These are phyloP conservation scores for Gnathonemus echidnorhynchus DNA, from an alignment of 2,113 vertebrate species.

Conservation along the genomic window DNA sequence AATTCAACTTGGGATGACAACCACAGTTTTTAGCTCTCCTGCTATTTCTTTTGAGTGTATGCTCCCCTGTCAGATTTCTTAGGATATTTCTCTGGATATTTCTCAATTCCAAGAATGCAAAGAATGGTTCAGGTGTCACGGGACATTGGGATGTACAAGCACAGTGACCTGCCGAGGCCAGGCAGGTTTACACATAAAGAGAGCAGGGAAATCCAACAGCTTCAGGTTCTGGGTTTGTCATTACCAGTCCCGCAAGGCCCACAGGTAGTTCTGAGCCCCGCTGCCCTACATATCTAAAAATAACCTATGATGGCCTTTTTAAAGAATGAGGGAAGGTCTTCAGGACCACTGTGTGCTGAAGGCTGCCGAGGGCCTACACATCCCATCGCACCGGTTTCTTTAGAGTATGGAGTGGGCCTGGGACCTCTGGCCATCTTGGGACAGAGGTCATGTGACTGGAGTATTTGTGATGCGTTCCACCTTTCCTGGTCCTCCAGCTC, in stretches of 20 bases:
- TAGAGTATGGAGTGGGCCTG: neutral
- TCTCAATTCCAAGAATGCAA: neutral
- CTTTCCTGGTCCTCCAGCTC: neutral
- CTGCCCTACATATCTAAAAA: neutral
- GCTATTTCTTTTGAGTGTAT: neutral
- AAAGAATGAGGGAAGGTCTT: neutral
- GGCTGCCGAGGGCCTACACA: neutral
- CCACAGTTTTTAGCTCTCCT: neutral
- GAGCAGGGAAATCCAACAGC: neutral
- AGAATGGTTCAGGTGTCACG: neutral
- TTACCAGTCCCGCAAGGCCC: neutral
- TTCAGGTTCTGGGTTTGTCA: slow-evolving; percentile 6
- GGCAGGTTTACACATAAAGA: slow-evolving; percentile 16
- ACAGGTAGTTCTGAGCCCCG: neutral
- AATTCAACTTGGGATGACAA: neutral
- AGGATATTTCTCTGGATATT: neutral
- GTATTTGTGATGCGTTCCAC: neutral
- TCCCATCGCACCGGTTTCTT: neutral
- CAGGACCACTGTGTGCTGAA: neutral
- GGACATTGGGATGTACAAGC: neutral
- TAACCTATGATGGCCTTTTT: neutral
- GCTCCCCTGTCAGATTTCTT: neutral
- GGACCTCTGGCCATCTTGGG: neutral
- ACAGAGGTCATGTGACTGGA: neutral
- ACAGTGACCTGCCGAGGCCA: neutral